Base-by-base conservation (phyloP, 2,888 invertebrate species). In the Volucella inanis region DNA sequence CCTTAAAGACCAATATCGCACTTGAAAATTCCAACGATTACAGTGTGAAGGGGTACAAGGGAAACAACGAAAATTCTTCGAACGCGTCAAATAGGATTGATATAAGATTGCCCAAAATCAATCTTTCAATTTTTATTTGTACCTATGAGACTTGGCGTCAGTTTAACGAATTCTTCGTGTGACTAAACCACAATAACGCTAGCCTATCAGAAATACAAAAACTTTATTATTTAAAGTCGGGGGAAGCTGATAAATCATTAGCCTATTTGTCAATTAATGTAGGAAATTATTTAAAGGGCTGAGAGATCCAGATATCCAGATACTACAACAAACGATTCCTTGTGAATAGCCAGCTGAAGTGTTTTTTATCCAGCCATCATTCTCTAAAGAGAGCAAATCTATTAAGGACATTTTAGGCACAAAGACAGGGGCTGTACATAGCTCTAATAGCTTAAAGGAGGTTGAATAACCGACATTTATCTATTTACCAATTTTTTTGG, bases 31-130 rank as follows among this genome's bases (percentile, higher is more conserved):
- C 18, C 18, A 18, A 18, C 2, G 18, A 1, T 18, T 2, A 18
- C 18, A 18, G 18, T 18, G 18, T 18, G 18, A 18, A 18, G 18
- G 18, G 2, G 18, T 18, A 2, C 2, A 18, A 2, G 18, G 18
- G 18, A 18, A 18, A 1, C 18, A 18, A 2, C 18, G 18, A 18
- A 18, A 18, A 1, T 18, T 18, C 18, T 18, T 2, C 18, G 18
- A 1, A 18, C 1, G 18, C 1, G 18, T 18, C 18, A 18, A 18
- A 18, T 18, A 38, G 10, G 41, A 15, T 57, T 8, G 57, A 57
- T 15, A 57, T 57, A 41, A 15, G 22, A 8, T 31, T 62, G n/a
- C 62, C n/a, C 10, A 49, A 62, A n/a, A 62, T 62, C 22, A 62
- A 62, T 22, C 14, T 62, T 39, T 22, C 62, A 2, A 39, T 49